phyloP scores from a whole-genome alignment of 2,797 vertebrate species.

The Neostethus bicornis region DNA sequence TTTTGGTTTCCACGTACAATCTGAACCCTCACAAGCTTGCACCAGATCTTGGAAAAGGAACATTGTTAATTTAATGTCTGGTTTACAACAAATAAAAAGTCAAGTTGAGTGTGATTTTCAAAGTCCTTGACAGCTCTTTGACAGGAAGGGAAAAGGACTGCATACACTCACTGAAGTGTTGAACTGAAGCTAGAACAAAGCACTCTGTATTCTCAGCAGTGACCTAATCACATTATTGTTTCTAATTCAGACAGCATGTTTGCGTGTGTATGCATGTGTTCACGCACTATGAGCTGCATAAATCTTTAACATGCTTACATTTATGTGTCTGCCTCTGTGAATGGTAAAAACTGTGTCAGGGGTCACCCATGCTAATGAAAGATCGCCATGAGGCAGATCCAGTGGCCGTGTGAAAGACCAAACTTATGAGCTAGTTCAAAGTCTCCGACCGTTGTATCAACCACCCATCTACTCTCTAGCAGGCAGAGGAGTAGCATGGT shows the following conservation, averaged over 20 bases:
- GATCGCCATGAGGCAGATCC: conserved; percentile 28
- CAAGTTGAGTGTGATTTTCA: conserved; percentile 27
- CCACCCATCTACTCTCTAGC: conserved; percentile 41
- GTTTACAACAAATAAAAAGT: conserved; percentile 48
- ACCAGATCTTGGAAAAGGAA: conserved; percentile 9
- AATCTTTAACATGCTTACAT: conserved; percentile 12
- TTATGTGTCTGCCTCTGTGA: conserved; percentile 17
- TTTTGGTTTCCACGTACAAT: conserved; percentile 19
- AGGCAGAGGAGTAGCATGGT: conserved; percentile 50
- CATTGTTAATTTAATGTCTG: conserved; percentile 31
- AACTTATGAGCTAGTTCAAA: conserved; percentile 41
- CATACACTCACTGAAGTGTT: conserved; percentile 12
- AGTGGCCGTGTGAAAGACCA: conserved; percentile 58
- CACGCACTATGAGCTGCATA: not conserved
- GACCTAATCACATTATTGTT: conserved; percentile 1
- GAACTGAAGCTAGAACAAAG: conserved; percentile 2
- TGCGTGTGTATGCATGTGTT: not conserved
- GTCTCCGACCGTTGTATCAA: conserved; percentile 9
- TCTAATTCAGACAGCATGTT: conserved; percentile 15
- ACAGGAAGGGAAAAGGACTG: conserved; percentile 8
- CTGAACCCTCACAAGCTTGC: conserved; percentile 14
- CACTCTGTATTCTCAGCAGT: not conserved
- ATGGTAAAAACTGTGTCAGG: conserved; percentile 39
- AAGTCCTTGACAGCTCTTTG: conserved; percentile 4
- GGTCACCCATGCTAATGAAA: conserved; percentile 55